These are phyloP conservation scores for Syngnathus floridae DNA, from an alignment of 2,113 vertebrate genomes.

Conservation along the genomic window DNA sequence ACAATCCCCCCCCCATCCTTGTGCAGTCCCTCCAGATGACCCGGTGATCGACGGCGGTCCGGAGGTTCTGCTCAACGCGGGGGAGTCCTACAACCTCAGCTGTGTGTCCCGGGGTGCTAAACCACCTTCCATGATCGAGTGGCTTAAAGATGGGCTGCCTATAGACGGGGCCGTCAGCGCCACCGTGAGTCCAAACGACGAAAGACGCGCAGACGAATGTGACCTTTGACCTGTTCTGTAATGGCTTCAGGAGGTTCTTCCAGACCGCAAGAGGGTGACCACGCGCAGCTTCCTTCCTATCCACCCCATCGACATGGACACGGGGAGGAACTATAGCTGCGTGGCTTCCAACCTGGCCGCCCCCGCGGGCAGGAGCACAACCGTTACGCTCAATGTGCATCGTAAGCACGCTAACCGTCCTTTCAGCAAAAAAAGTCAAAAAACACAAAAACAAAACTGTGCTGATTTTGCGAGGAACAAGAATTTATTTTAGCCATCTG, in stretches of 20 bases:
- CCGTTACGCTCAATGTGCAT: constrained; percentile 84
- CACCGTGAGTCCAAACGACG: constrained; percentile 67
- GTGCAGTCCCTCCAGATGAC: constrained; percentile 81
- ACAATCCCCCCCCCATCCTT: background rate
- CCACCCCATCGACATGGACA: constrained; percentile 83
- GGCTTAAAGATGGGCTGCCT: constrained; percentile 83
- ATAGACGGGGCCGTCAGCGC: constrained; percentile 77
- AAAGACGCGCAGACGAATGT: background rate
- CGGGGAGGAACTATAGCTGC: constrained; percentile 83
- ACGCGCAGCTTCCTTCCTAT: constrained; percentile 82
- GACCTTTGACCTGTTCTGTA: background rate
- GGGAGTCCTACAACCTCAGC: constrained; percentile 85
- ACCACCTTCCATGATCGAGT: constrained; percentile 80
- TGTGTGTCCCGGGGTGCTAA: constrained; percentile 88
- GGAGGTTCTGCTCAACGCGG: constrained; percentile 83
- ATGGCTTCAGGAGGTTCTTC: constrained; percentile 75
- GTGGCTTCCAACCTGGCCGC: constrained; percentile 79
- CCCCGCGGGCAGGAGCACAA: constrained; percentile 79
- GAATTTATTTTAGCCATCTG: background rate
- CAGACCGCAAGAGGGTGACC: constrained; percentile 85
- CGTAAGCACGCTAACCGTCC: constrained; percentile 69
- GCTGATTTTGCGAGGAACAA: background rate
- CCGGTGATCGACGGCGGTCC: constrained; percentile 84
- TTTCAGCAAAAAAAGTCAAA: background rate
- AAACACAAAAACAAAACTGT: background rate